Conservation (phyloP, 2,113 vertebrate species). For the Xiphias gladius region DNA sequence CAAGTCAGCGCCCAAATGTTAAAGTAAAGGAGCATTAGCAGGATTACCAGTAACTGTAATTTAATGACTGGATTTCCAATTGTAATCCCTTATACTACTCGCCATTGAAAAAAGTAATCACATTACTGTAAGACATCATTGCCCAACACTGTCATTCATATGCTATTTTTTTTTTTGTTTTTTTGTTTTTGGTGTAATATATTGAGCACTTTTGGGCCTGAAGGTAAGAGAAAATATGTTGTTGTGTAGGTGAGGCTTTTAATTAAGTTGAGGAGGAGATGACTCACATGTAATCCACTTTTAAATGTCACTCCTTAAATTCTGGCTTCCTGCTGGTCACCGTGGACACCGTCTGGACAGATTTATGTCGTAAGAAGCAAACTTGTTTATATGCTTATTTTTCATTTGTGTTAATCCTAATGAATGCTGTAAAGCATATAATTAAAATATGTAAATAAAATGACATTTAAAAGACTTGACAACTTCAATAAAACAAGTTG, state of each 20-base stretch:
- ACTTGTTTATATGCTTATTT: constrained; percentile 47
- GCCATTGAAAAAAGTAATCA: neutral
- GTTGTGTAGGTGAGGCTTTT: constrained; percentile 43
- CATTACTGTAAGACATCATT: too few species aligned
- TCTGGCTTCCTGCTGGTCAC: constrained; percentile 41
- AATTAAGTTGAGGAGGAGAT: constrained; percentile 56
- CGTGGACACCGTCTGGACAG: constrained; percentile 41
- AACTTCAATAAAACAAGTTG: constrained; percentile 43
- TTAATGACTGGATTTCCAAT: neutral
- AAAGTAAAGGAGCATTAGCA: neutral
- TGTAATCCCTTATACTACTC: neutral
- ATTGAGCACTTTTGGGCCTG: neutral
- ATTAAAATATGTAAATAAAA: constrained; percentile 53
- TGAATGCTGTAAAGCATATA: constrained; percentile 40
- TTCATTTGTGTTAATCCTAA: constrained; percentile 42
- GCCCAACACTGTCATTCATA: neutral
- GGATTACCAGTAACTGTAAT: neutral
- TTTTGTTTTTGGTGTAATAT: neutral
- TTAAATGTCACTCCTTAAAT: constrained; percentile 57
- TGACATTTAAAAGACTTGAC: constrained; percentile 38
- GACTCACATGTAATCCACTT: constrained; percentile 58
- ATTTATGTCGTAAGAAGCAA: constrained; percentile 22
- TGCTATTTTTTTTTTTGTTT: too few species aligned
- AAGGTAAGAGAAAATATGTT: constrained; percentile 1
- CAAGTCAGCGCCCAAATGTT: neutral